A percentile compares a stretch with the other conserved stretches of the same genome.
Evolutionary conservation across 2,888 invertebrate species (phyloP).

Genomic region (Machimus atricapillus): DNA sequence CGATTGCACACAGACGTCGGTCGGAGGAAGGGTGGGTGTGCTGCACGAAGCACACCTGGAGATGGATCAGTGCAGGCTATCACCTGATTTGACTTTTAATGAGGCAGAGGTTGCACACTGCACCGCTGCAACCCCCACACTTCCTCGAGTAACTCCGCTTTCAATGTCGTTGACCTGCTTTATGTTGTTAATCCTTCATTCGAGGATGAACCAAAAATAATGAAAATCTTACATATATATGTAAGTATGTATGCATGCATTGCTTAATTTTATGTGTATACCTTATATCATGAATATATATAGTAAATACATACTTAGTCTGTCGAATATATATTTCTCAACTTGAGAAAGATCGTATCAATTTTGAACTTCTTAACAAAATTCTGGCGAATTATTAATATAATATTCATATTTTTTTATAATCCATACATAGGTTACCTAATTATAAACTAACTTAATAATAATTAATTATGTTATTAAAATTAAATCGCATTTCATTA

Average conservation of each 20-base stretch:
- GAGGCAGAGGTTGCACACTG: background rate
- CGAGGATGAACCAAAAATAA: background rate
- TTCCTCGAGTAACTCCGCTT: background rate
- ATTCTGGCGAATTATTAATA: too few relatives aligned
- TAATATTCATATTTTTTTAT: too few relatives aligned
- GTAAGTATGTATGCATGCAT: background rate
- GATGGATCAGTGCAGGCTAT: background rate
- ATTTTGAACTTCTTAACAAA: too few relatives aligned
- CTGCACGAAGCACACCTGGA: background rate
- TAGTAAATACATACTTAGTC: too few relatives aligned
- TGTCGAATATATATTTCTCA: too few relatives aligned
- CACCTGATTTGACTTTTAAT: background rate
- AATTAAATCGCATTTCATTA: too few relatives aligned
- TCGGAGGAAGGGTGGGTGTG: background rate
- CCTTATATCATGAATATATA: too few relatives aligned
- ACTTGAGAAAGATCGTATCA: too few relatives aligned
- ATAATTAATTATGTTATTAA: too few relatives aligned
- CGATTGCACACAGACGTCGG: background rate
- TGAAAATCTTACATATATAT: background rate
- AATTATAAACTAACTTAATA: too few relatives aligned
- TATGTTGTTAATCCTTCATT: background rate
- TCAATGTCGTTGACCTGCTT: background rate
- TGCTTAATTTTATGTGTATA: too few relatives aligned
- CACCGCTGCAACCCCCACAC: background rate
- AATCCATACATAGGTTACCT: too few relatives aligned